Percentiles rank a stretch among this genome's conserved stretches.
Evolutionary conservation across 2,888 invertebrate genomes (phyloP).

Genomic region (Girardia tigrina): DNA sequence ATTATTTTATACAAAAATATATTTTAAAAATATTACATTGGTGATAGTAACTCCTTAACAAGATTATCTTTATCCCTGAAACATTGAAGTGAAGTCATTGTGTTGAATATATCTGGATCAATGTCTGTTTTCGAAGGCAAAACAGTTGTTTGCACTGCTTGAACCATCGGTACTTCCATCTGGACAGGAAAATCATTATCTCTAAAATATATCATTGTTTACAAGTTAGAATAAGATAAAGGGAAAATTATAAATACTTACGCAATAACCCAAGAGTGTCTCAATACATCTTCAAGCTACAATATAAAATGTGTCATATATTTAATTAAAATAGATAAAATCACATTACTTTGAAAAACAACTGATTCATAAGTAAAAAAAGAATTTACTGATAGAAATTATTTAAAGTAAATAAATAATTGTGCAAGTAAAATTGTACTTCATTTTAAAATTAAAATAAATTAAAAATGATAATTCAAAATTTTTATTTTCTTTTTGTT

Average conservation of each 20-base stretch:
- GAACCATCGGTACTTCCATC: slow-evolving; percentile 93
- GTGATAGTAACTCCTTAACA: slow-evolving; percentile 75
- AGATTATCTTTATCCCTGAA: slow-evolving; percentile 93
- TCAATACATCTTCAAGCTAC: slow-evolving; percentile 19
- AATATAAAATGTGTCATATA: too few species aligned
- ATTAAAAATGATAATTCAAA: too few species aligned
- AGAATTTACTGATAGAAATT: too few species aligned
- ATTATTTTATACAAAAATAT: too few species aligned
- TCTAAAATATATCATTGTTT: slow-evolving; percentile 39
- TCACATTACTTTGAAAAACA: too few species aligned
- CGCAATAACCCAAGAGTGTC: slow-evolving; percentile 25
- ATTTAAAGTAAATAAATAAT: too few species aligned
- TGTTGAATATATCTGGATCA: slow-evolving; percentile 90
- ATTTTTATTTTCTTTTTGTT: too few species aligned
- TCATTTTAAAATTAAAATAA: too few species aligned
- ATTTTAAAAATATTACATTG: too few species aligned
- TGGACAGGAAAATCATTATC: slow-evolving; percentile 51
- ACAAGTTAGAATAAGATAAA: background rate
- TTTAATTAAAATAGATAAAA: too few species aligned
- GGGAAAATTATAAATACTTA: background rate
- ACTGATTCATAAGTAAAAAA: too few species aligned
- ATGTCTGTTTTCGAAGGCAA: slow-evolving; percentile 83
- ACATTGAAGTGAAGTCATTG: slow-evolving; percentile 91
- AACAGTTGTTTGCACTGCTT: slow-evolving; percentile 86
- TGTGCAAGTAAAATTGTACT: too few species aligned